Evolutionary conservation across 2,113 vertebrate species (phyloP).

Genomic region (Donacobius atricapilla): DNA sequence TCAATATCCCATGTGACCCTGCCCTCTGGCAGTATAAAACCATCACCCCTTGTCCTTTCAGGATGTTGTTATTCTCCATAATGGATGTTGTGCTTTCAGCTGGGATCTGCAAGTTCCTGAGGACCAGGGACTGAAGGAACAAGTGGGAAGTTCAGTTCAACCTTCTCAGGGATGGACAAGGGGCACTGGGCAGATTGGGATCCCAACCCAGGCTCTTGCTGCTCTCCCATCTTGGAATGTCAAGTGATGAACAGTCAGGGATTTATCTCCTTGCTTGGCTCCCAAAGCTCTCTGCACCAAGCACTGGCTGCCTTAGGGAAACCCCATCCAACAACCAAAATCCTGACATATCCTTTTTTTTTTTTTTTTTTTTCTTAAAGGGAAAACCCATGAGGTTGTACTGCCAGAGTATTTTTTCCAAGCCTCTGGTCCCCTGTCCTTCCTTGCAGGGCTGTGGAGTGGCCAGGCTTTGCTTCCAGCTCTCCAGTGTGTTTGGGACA

Average conservation of each 20-base stretch:
- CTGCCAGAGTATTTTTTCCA: not conserved
- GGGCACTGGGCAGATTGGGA: not conserved
- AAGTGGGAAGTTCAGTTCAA: not conserved
- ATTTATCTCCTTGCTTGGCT: not conserved
- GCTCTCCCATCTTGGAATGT: not conserved
- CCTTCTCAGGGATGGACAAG: not conserved
- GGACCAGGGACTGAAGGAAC: rapidly evolving
- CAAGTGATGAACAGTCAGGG: not conserved
- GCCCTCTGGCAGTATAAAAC: not conserved
- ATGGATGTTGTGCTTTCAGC: not conserved
- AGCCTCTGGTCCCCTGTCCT: not conserved
- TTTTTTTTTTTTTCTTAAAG: not conserved
- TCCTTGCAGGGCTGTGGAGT: not conserved
- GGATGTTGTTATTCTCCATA: not conserved
- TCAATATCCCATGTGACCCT: rapidly evolving
- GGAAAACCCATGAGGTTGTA: not conserved
- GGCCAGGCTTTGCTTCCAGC: not conserved
- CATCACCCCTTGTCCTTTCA: not conserved
- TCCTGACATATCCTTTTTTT: no score
- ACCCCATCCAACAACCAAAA: not conserved
- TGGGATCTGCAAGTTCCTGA: not conserved
- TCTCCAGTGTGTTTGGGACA: not conserved
- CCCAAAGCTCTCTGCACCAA: not conserved
- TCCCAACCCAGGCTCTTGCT: not conserved
- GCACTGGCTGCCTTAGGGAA: not conserved